A percentile compares a stretch with the other conserved stretches of the same genome.
Conservation (phyloP, 2,113 vertebrate genomes). For the Ploceus nigricollis region DNA sequence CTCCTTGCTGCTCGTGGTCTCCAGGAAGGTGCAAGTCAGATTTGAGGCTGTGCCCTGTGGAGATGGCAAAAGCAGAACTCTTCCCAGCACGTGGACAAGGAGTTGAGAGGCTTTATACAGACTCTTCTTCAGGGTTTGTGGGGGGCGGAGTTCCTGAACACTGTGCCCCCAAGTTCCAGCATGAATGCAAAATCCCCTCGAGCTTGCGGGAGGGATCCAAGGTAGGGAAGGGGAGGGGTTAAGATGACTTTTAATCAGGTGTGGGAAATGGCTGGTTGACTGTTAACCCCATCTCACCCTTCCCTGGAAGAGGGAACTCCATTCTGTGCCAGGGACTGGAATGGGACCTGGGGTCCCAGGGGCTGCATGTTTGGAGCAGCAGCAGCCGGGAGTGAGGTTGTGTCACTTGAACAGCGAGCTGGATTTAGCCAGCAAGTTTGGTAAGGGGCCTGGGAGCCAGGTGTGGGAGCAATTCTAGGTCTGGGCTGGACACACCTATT, state of each 20-base stretch:
- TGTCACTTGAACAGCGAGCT: rapidly evolving
- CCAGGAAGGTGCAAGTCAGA: rapidly evolving
- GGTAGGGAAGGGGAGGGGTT: neutral
- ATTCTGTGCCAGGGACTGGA: neutral
- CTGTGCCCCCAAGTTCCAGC: neutral
- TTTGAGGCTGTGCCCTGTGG: neutral
- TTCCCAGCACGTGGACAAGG: rapidly evolving
- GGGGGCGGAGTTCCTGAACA: neutral
- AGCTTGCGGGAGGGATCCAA: neutral
- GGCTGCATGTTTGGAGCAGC: rapidly evolving
- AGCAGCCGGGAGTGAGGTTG: neutral
- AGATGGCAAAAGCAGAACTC: rapidly evolving
- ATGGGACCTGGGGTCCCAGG: neutral
- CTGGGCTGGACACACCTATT: rapidly evolving
- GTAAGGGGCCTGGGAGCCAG: rapidly evolving
- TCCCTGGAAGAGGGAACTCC: neutral
- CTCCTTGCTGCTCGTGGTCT: rapidly evolving
- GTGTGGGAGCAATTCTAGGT: rapidly evolving
- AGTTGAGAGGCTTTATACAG: neutral
- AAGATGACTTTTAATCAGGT: neutral
- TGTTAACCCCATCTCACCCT: neutral
- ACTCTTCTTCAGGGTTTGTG: rapidly evolving
- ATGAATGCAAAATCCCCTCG: neutral
- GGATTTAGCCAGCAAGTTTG: too few species aligned
- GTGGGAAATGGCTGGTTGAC: rapidly evolving